phyloP scores from a whole-genome alignment of 2,797 vertebrate species.

The Schizopygopsis pylzovi region DNA sequence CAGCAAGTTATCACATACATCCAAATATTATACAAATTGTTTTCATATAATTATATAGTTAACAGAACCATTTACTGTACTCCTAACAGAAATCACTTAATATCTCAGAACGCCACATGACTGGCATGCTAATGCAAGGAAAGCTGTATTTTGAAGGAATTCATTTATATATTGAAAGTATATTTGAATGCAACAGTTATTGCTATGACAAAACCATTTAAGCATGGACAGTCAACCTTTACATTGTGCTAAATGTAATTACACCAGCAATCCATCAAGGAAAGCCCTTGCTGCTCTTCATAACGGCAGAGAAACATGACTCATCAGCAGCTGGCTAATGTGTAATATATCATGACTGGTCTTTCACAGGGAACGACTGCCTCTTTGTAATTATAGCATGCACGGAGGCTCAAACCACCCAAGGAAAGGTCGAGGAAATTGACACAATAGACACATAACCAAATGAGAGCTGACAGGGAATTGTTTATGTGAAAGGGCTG shows the following conservation, averaged over 20 bases:
- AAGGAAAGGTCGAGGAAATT: slow-evolving; percentile 59
- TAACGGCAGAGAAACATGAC: slow-evolving; percentile 9
- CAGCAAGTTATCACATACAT: background rate
- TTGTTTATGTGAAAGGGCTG: slow-evolving; percentile 5
- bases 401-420: slow-evolving; percentile 13
- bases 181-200: background rate
- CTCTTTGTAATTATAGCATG: slow-evolving; percentile 52
- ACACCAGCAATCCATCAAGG: slow-evolving; percentile 27
- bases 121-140: background rate
- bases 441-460: slow-evolving; percentile 43
- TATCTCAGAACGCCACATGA: background rate
- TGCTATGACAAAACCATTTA: slow-evolving; percentile 19
- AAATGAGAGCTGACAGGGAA: slow-evolving; percentile 12
- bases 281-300: background rate
- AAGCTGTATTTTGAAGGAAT: background rate
- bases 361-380: slow-evolving; percentile 33
- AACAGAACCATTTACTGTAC: background rate
- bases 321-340: slow-evolving; percentile 23
- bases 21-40: background rate
- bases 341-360: slow-evolving; percentile 45
- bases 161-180: background rate
- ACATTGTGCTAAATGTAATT: slow-evolving; percentile 31
- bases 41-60: background rate
- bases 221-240: background rate
- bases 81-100: background rate